phyloP scores from a whole-genome alignment of 2,113 vertebrate species.

The Cygnus buccinator region DNA sequence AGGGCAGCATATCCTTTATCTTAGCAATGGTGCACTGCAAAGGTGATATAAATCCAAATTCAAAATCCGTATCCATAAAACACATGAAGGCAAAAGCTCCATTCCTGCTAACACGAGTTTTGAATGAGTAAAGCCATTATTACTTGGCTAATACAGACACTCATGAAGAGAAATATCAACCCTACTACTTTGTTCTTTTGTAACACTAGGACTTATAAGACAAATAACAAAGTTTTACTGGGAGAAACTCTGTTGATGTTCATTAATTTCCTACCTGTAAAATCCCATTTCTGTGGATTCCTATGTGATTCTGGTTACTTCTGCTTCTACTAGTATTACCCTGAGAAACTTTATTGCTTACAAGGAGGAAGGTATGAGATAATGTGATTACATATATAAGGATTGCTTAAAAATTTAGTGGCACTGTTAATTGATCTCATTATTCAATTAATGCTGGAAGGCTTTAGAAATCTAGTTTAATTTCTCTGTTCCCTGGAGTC shows the following conservation, averaged over 20 bases:
- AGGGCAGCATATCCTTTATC: neutral
- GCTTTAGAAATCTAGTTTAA: slow-evolving; percentile 39
- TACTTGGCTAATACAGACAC: neutral
- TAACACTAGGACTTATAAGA: neutral
- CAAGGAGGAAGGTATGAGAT: neutral
- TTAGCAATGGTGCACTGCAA: neutral
- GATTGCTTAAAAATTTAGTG: slow-evolving; percentile 43
- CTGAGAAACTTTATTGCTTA: neutral
- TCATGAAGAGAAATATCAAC: neutral
- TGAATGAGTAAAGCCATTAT: neutral
- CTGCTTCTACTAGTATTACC: neutral
- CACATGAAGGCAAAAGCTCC: neutral
- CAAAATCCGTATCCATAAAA: neutral
- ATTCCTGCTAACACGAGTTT: neutral
- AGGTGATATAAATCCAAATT: neutral
- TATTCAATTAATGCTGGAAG: slow-evolving; percentile 56
- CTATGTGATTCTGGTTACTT: neutral
- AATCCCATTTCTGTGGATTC: neutral
- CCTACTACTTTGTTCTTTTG: neutral
- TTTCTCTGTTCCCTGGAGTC: slow-evolving; percentile 25
- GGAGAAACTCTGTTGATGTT: neutral
- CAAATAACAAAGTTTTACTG: neutral
- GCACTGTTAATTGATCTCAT: slow-evolving; percentile 58
- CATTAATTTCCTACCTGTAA: neutral
- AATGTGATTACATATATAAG: neutral